phyloP scores from a whole-genome alignment of 2,113 vertebrate species.

The Agapornis roseicollis region DNA sequence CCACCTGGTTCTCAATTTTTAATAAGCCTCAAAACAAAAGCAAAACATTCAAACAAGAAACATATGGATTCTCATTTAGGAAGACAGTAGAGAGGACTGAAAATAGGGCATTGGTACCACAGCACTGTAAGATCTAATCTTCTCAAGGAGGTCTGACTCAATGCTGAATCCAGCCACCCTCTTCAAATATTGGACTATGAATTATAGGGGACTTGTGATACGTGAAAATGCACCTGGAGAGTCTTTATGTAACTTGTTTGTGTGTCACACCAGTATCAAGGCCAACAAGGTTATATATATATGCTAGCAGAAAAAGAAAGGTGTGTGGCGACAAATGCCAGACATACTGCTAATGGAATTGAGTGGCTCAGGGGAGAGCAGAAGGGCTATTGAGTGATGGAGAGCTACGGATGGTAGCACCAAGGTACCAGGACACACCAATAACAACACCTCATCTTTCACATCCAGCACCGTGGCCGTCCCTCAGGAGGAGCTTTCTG shows the following conservation, averaged over 20 bases:
- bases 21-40: neutral
- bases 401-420: neutral
- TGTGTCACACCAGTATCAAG: neutral
- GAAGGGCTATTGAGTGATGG: neutral
- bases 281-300: neutral
- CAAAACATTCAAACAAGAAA: neutral
- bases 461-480: neutral
- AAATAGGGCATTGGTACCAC: neutral
- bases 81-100: neutral
- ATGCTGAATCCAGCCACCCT: neutral
- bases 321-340: neutral
- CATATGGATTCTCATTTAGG: neutral
- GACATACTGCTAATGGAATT: neutral
- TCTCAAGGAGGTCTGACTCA: neutral
- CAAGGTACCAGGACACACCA: accelerated
- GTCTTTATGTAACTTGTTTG: slow-evolving; percentile 6
- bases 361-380: neutral
- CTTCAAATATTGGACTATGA: neutral
- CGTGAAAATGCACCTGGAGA: neutral
- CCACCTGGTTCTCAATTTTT: neutral
- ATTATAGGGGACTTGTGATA: neutral
- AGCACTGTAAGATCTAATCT: neutral
- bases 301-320: neutral
- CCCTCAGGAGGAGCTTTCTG: neutral
- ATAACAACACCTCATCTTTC: neutral